Evolutionary conservation across 2,113 vertebrate species (phyloP).

Genomic region (Laticauda laticaudata): DNA sequence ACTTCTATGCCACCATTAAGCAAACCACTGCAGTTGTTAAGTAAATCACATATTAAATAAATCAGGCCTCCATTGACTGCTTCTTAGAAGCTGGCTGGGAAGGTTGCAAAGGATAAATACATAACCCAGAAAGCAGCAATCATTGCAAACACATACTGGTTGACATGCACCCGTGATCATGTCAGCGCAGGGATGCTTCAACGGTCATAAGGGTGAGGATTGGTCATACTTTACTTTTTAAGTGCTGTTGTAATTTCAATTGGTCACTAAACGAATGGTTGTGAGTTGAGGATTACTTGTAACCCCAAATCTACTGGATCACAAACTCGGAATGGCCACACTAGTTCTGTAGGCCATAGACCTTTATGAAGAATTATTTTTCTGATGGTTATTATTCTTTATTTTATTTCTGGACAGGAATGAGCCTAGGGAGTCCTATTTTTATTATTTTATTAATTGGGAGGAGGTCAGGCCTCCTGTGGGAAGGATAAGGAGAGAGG

Average conservation of each 20-base stretch:
- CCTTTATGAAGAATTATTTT: neutral
- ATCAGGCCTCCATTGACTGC: neutral
- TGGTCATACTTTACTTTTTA: neutral
- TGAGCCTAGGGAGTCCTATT: neutral
- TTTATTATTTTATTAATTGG: neutral
- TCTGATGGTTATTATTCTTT: neutral
- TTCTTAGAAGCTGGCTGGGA: neutral
- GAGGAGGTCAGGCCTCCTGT: neutral
- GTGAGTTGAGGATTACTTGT: neutral
- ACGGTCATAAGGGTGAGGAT: neutral
- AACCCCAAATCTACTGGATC: neutral
- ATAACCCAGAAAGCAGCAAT: neutral
- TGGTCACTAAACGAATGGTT: neutral
- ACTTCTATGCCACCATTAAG: neutral
- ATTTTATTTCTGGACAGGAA: neutral
- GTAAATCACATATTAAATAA: neutral
- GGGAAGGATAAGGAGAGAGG: neutral
- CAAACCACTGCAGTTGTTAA: neutral
- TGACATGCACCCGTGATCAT: neutral
- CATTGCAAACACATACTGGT: neutral
- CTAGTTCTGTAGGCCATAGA: neutral
- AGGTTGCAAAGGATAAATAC: neutral
- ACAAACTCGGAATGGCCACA: neutral
- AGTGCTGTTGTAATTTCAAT: neutral
- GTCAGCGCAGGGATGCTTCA: neutral